A percentile compares a stretch with the other conserved stretches of the same genome.
Evolutionary conservation across 2,797 vertebrate species (phyloP).

Genomic region (Urosaurus nigricauda): DNA sequence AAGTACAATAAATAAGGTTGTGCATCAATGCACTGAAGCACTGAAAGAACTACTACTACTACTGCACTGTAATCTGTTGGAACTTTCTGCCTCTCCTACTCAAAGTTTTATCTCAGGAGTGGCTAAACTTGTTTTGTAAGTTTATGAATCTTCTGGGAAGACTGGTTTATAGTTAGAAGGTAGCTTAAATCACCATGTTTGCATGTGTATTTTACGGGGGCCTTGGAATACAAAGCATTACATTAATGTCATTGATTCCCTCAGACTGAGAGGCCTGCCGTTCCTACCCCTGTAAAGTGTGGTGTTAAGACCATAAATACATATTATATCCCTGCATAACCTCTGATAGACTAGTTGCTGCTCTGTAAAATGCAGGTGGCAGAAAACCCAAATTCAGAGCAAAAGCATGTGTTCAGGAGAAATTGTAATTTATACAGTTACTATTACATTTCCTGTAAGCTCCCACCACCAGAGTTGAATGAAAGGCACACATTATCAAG

Average conservation of each 20-base stretch:
- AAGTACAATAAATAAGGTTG: background rate
- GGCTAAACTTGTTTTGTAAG: conserved; percentile 8
- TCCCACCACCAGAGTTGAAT: too few relatives aligned
- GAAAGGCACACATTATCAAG: too few relatives aligned
- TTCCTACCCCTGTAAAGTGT: too few relatives aligned
- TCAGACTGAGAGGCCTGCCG: fast-evolving
- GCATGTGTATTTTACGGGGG: background rate
- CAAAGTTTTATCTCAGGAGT: background rate
- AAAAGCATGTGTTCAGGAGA: too few relatives aligned
- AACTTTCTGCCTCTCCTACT: background rate
- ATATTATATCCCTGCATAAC: background rate
- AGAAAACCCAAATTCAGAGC: too few relatives aligned
- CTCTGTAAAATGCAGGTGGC: too few relatives aligned
- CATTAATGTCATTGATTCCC: background rate
- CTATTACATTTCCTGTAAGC: too few relatives aligned
- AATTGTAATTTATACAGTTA: too few relatives aligned
- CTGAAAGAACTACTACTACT: background rate
- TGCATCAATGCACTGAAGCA: background rate
- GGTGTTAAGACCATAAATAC: background rate
- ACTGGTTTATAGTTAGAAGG: background rate
- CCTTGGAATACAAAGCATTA: background rate
- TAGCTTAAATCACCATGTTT: conserved; percentile 5
- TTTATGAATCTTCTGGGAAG: background rate
- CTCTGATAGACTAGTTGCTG: too few relatives aligned
- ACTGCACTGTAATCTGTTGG: background rate